Conservation (phyloP, 2,888 invertebrate genomes). For the Lacanobia wlatinum region DNA sequence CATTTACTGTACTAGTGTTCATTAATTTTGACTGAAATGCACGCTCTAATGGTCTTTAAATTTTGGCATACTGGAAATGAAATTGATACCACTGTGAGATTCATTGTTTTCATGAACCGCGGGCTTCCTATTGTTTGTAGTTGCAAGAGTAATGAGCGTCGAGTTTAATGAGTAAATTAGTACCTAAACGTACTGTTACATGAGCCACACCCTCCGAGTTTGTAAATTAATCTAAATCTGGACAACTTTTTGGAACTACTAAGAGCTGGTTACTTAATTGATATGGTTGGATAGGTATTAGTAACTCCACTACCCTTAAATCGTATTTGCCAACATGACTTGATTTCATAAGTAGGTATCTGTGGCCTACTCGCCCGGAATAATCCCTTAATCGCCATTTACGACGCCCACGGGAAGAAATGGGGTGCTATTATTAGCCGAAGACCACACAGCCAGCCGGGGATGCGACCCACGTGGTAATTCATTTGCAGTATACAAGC, state of each 20-base stretch:
- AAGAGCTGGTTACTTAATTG: neutral
- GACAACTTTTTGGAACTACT: neutral
- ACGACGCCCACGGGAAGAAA: conserved; percentile 53
- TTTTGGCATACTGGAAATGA: conserved; percentile 40
- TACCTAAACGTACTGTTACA: conserved; percentile 16
- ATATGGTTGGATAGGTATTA: conserved; percentile 17
- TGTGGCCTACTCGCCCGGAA: conserved; percentile 24
- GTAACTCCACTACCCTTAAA: conserved; percentile 19
- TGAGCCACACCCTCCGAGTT: conserved; percentile 23
- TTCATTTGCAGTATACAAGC: conserved; percentile 13
- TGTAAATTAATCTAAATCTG: neutral
- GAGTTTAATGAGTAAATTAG: conserved; percentile 38
- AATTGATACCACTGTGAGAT: conserved; percentile 46
- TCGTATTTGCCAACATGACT: conserved; percentile 20
- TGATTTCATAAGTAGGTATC: conserved; percentile 37
- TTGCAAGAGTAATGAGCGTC: conserved; percentile 38
- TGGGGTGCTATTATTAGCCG: conserved; percentile 52
- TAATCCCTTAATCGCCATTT: conserved; percentile 36
- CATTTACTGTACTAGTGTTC: conserved; percentile 32
- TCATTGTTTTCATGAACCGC: conserved; percentile 48
- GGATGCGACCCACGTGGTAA: conserved; percentile 19
- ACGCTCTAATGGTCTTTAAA: conserved; percentile 40
- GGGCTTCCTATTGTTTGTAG: conserved; percentile 37
- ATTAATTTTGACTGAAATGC: conserved; percentile 47
- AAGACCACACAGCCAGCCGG: conserved; percentile 42